A percentile compares a stretch with the other conserved stretches of the same genome.
phyloP scores from a whole-genome alignment of 2,797 vertebrate genomes.

The Spinibarbus caldwelli region DNA sequence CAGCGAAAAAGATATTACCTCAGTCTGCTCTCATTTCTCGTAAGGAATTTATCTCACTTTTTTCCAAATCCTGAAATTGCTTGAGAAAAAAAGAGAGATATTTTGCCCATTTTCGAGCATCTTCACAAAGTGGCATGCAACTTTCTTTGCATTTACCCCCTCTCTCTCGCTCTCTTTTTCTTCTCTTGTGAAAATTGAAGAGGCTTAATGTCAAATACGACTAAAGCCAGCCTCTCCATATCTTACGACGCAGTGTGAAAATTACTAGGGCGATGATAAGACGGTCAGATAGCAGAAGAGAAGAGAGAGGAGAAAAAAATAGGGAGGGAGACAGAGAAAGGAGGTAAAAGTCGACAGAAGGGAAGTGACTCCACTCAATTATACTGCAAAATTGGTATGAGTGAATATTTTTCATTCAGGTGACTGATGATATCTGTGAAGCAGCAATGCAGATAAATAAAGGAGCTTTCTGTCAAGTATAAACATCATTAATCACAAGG shows the following conservation, averaged over 20 bases:
- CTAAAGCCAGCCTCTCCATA: constrained; percentile 99
- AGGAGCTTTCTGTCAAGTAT: constrained; percentile 99
- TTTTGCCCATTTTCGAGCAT: constrained; percentile 68
- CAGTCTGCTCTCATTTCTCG: constrained; percentile 80
- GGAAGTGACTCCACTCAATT: constrained; percentile 99
- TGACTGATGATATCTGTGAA: constrained; percentile 98
- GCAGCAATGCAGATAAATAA: constrained; percentile 99
- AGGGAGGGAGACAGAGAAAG: constrained; percentile 20
- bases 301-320: constrained; percentile 30
- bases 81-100: constrained; percentile 77
- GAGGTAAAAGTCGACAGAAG: constrained; percentile 72
- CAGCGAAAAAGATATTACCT: constrained; percentile 79
- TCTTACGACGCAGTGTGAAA: constrained; percentile 97
- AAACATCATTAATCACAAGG: constrained; percentile 99
- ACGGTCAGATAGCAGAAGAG: constrained; percentile 91
- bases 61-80: constrained; percentile 98
- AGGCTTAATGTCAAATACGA: constrained; percentile 99
- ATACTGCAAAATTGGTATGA: constrained; percentile 99
- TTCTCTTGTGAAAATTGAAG: constrained; percentile 93
- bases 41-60: constrained; percentile 95
- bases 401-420: constrained; percentile 99
- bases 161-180: constrained; percentile 57
- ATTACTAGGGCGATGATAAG: constrained; percentile 99
- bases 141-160: constrained; percentile 77
- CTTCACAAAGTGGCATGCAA: constrained; percentile 88